Evolutionary conservation across 2,797 vertebrate species (phyloP).

Genomic region (Bovichtus variegatus): DNA sequence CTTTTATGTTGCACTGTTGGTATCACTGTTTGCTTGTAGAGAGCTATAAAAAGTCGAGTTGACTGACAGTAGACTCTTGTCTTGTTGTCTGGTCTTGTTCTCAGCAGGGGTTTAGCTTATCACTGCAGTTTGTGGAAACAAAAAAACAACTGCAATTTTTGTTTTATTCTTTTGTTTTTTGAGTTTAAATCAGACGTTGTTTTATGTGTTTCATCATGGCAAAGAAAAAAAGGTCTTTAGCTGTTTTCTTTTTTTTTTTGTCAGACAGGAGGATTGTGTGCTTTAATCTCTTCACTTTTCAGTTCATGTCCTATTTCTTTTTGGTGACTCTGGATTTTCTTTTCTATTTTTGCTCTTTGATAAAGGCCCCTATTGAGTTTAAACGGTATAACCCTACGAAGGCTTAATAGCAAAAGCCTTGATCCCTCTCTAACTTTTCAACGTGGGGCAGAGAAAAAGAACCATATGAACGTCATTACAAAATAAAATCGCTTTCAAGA

Average conservation of each 20-base stretch:
- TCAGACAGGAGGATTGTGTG: conserved; percentile 17
- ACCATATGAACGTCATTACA: not conserved
- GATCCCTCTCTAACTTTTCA: not conserved
- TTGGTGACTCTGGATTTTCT: conserved; percentile 8
- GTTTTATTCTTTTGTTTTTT: conserved; percentile 44
- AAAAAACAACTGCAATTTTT: conserved; percentile 35
- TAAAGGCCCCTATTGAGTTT: conserved; percentile 39
- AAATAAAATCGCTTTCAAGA: not conserved
- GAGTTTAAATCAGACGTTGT: conserved; percentile 28
- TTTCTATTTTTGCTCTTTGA: conserved; percentile 29
- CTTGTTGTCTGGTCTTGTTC: conserved; percentile 27
- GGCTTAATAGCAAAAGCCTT: conserved; percentile 25
- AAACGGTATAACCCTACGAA: conserved; percentile 15
- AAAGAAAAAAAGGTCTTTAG: not conserved
- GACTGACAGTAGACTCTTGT: conserved; percentile 13
- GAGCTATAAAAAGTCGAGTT: not conserved
- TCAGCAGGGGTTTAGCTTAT: conserved; percentile 40
- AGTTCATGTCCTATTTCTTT: conserved; percentile 30
- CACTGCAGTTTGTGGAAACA: conserved; percentile 7
- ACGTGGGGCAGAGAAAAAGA: not conserved
- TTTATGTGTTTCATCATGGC: conserved; percentile 51
- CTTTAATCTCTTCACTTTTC: conserved; percentile 42
- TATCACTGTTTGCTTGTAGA: conserved; percentile 19
- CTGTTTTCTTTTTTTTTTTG: conserved; percentile 29
- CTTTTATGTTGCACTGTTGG: conserved; percentile 5